Conservation (phyloP, 2,888 invertebrate species). For the Chromoteleia sp. region DNA sequence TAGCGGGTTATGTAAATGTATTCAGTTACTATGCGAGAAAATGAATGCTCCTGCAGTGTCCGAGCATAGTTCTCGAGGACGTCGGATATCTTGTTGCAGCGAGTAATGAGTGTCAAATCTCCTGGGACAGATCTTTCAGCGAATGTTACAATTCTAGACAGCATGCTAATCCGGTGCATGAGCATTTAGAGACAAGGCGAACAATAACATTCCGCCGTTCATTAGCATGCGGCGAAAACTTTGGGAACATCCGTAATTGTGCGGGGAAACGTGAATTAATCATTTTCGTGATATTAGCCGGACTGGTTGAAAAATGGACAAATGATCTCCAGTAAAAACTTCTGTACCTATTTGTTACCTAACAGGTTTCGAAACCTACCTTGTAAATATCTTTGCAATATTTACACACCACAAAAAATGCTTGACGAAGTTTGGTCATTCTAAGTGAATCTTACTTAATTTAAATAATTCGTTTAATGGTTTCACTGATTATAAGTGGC, state of each 20-base stretch:
- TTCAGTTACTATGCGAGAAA: conserved; percentile 54
- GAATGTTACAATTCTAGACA: conserved; percentile 70
- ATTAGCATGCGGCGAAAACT: conserved; percentile 64
- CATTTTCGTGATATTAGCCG: conserved; percentile 12
- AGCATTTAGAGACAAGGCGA: conserved; percentile 66
- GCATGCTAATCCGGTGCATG: conserved; percentile 67
- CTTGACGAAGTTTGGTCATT: too few species aligned
- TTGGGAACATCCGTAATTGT: conserved; percentile 45
- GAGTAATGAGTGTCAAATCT: conserved; percentile 71
- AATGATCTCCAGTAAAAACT: neutral
- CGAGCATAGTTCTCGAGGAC: conserved; percentile 55
- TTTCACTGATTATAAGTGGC: too few species aligned
- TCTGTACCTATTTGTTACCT: too few species aligned
- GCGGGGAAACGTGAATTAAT: conserved; percentile 50
- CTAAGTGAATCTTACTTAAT: too few species aligned
- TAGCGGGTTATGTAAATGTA: conserved; percentile 67
- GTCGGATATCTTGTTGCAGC: conserved; percentile 66
- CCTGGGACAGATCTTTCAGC: conserved; percentile 69
- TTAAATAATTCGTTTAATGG: too few species aligned
- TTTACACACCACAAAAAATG: too few species aligned
- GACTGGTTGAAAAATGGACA: conserved; percentile 17
- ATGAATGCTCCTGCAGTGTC: conserved; percentile 64
- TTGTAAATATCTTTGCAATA: too few species aligned
- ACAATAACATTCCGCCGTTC: conserved; percentile 64
- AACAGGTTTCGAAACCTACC: too few species aligned